Conservation (phyloP, 2,888 invertebrate species). For the Leucophenga maculata region DNA sequence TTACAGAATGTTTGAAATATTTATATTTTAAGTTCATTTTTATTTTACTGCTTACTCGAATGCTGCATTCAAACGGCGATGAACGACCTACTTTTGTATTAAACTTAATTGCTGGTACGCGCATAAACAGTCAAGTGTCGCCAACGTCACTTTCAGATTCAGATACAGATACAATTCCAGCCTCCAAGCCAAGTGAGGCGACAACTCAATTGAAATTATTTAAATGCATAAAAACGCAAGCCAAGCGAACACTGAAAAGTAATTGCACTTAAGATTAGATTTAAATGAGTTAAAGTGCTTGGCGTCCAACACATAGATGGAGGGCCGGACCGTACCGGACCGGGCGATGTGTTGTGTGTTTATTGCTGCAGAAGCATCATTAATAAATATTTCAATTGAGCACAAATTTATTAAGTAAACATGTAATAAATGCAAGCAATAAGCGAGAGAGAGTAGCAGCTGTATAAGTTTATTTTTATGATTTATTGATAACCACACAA, state of each 20-base stretch:
- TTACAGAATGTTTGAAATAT: no score
- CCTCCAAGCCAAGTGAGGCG: constrained; percentile 31
- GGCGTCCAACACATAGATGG: neutral
- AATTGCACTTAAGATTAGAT: constrained; percentile 42
- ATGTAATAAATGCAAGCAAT: neutral
- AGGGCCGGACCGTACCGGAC: no score
- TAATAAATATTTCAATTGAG: constrained; percentile 26
- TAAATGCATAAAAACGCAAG: constrained; percentile 49
- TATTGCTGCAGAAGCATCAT: constrained; percentile 1
- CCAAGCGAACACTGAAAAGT: neutral
- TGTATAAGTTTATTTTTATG: neutral
- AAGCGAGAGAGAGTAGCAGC: no score
- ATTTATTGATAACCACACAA: neutral
- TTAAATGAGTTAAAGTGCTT: constrained; percentile 40
- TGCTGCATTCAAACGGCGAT: neutral
- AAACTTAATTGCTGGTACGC: constrained; percentile 35
- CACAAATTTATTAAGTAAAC: constrained; percentile 28
- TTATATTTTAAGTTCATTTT: no score
- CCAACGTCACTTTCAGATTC: neutral
- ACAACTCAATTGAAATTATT: constrained; percentile 61
- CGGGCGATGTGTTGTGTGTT: neutral
- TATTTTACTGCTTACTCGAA: no score
- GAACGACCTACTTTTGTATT: constrained; percentile 28
- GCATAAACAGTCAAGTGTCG: constrained; percentile 21
- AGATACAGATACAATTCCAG: neutral